Base-by-base conservation (phyloP, 2,888 invertebrate genomes). In the Zygaena filipendulae region DNA sequence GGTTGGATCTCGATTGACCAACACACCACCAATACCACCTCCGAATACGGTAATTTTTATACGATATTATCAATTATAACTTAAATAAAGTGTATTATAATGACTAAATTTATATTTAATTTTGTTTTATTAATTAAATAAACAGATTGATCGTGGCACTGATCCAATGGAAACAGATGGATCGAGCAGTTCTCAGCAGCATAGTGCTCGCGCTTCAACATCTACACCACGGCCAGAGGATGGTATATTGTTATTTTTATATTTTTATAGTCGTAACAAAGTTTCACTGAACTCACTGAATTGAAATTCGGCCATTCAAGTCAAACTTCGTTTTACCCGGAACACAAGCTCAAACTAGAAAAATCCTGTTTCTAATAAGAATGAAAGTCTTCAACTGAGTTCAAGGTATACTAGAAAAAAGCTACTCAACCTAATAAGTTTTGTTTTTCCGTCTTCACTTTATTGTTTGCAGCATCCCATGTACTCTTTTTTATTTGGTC, bases 81-180 rank as follows among this genome's bases (percentile, higher is more conserved):
- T 33, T 38, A 33, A 38, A 32, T 26, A 27, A 26, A 21, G 19
- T 30, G 13, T 25, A 22, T 29, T 6, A 28, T 21, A 25, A 16
- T 11, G 11, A 24, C 18, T 32, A 26, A 21, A 23, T n/a, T n/a
- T n/a, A n/a, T n/a, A n/a, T 30, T 28, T 8, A 26, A 16, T 16
- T 16, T 16, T 16, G 16, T 16, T 16, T 16, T 16, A 12, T 10
- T 26, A 14, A 8, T n/a, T n/a, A n/a, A n/a, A n/a, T n/a, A n/a
- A n/a, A 14, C 52, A 87, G 87, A 86, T 83, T 42, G 87, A 88
- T 49, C 83, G 87, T 29, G 87, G 87, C 3, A 87, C 87, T 1
- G 87, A 88, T 51, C 87, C 87, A 0, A 87, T 87, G 86, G 87
- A 87, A 48, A 66, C 82, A 1, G 83, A 84, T 33, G 50, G 52